Evolutionary conservation across 2,888 invertebrate genomes (phyloP).

Genomic region (Augochlorella aurata): DNA sequence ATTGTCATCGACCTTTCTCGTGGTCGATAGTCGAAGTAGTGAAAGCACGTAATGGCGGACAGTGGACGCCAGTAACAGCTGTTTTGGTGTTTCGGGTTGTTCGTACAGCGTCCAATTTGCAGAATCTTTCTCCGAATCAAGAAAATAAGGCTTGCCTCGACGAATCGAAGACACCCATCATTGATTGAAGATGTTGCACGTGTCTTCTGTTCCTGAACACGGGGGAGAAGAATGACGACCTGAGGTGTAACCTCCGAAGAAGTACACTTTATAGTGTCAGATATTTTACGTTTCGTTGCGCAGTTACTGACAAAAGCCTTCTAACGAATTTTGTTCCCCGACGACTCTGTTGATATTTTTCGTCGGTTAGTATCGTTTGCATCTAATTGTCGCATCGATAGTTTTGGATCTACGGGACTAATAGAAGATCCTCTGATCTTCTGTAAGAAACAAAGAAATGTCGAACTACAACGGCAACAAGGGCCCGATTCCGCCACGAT

Average conservation of each 20-base stretch:
- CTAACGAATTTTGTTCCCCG: neutral
- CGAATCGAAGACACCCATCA: too few species aligned
- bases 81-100: neutral
- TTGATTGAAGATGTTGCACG: neutral
- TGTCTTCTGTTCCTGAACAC: neutral
- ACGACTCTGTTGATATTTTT: neutral
- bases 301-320: neutral
- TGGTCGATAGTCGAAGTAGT: slow-evolving; percentile 16
- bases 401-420: neutral
- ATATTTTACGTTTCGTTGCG: neutral
- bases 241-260: neutral
- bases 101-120: neutral
- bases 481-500: slow-evolving; percentile 90
- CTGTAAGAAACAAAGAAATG: slow-evolving; percentile 51
- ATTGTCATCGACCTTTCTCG: slow-evolving; percentile 8
- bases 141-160: neutral
- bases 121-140: neutral
- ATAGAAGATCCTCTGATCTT: neutral
- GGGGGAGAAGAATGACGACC: neutral
- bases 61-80: slow-evolving; percentile 50
- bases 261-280: slow-evolving; percentile 31
- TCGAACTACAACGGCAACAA: slow-evolving; percentile 69
- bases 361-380: neutral
- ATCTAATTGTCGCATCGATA: too few species aligned
- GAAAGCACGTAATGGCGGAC: slow-evolving; percentile 44